Evolutionary conservation across 1,140 invertebrate species (phyloP), one percentile per base, ranked within the genome.

Genomic region (Diachasma alloeum): DNA sequence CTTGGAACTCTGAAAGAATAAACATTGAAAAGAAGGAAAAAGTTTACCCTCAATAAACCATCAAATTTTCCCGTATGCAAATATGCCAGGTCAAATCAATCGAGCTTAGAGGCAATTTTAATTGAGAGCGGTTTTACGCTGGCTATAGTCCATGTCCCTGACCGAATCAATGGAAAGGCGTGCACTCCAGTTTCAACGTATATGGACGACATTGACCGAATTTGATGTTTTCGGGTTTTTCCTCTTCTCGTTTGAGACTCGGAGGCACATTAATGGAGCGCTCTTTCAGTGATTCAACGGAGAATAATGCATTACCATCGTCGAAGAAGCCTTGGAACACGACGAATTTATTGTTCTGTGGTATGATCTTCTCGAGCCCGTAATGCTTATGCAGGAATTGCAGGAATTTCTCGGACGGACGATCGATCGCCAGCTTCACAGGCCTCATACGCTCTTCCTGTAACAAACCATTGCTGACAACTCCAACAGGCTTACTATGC

Each of bases 331-430:
- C 94, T 79, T 94, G 92, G 86, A 94, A 97, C 26, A 97, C 92
- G 2, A 97, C 96, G 90, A 96, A 97, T 87, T 97, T 97, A 85
- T 97, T 97, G 73, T 94, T 93, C 86, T 97, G 96, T 10, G 93
- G 93, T 81, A 97, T 93, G 19, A 93, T 92, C 67, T 91, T 90
- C 31, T 88, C 87, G 6, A 97, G 90, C 56, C 91, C 91, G 83
- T 97, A 98, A 87, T 98, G 94, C 86, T 97, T 97, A 11, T 90
- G 89, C 0, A 98, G 88, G 86, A 98, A 98, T 19, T 91, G 92
- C 46, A 96, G 89, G 80, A 98, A 94, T 86, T 97, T 98, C 36
- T 93, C 92, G 0, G 96, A 97, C 0, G 97, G 97, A 71, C 95
- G 91, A 87, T 98, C 97, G 78, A 98, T 95, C 0, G 97, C 96